These are phyloP conservation scores for Malurus leucopterus DNA, from an alignment of 2,797 vertebrate species.

Conservation along the genomic window DNA sequence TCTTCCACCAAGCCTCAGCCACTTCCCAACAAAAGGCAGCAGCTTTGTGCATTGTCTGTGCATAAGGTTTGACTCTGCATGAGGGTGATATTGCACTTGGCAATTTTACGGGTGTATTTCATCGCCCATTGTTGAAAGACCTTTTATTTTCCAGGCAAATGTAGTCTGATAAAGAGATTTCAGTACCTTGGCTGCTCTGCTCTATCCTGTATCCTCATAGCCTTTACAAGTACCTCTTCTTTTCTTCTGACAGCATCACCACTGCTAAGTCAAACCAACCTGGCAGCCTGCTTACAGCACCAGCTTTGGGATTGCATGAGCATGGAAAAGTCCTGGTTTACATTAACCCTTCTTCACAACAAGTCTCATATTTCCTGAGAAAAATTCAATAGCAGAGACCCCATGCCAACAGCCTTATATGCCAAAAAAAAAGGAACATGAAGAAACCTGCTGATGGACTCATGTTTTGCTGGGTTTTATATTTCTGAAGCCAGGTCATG, in stretches of 20 bases:
- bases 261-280: not conserved
- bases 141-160: not conserved
- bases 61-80: not conserved
- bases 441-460: not conserved
- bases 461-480: not conserved
- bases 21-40: not conserved
- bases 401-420: not conserved
- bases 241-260: not conserved
- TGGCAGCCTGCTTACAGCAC: not conserved
- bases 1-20: not conserved
- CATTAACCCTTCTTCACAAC: not conserved
- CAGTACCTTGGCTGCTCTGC: not conserved
- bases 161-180: not conserved
- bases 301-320: not conserved
- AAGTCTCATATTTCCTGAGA: not conserved
- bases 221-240: not conserved
- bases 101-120: not conserved
- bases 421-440: not conserved
- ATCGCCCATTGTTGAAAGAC: not conserved
- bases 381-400: not conserved
- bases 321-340: not conserved
- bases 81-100: not conserved
- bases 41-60: not conserved
- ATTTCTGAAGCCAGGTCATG: not conserved
- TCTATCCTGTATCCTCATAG: not conserved